These are phyloP conservation scores for Hephaestus fuliginosus DNA, from an alignment of 2,797 vertebrate species.

Conservation along the genomic window DNA sequence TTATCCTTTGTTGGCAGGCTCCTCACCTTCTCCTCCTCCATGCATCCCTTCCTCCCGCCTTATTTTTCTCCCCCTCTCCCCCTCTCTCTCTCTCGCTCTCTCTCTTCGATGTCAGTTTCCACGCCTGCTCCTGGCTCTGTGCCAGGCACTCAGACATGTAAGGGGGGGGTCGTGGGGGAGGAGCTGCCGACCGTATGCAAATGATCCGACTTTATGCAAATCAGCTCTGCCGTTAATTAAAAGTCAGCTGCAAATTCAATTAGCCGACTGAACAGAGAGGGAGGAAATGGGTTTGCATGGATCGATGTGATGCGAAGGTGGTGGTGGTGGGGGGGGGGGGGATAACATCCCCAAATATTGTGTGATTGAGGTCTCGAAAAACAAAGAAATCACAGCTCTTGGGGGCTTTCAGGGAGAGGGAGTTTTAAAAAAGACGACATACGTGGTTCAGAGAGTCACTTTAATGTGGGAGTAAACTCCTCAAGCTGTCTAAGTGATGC, in stretches of 20 bases:
- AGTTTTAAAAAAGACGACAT: neutral
- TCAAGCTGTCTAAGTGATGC: neutral
- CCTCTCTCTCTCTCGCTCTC: slow-evolving; percentile 21
- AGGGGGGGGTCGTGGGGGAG: slow-evolving; percentile 21
- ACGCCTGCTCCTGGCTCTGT: slow-evolving; percentile 71
- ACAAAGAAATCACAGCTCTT: slow-evolving; percentile 23
- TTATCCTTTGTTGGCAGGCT: slow-evolving; percentile 62
- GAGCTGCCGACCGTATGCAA: slow-evolving; percentile 70
- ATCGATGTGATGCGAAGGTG: slow-evolving; percentile 3
- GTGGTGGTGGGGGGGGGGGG: no score
- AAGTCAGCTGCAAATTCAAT: slow-evolving; percentile 83
- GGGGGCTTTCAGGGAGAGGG: neutral
- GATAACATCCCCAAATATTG: slow-evolving; percentile 21
- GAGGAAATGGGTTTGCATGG: slow-evolving; percentile 30
- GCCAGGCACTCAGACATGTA: slow-evolving; percentile 79
- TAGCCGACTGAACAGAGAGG: slow-evolving; percentile 63
- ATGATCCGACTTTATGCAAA: slow-evolving; percentile 76
- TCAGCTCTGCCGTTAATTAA: slow-evolving; percentile 79
- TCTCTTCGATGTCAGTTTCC: slow-evolving; percentile 52
- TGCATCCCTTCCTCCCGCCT: slow-evolving; percentile 22
- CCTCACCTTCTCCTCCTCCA: slow-evolving; percentile 60
- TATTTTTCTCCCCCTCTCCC: slow-evolving; percentile 22
- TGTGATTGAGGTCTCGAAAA: slow-evolving; percentile 8
- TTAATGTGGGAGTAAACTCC: slow-evolving; percentile 16
- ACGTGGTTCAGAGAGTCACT: slow-evolving; percentile 17